Evolutionary conservation across 2,113 vertebrate species (phyloP).

Genomic region (Pandion haliaetus): DNA sequence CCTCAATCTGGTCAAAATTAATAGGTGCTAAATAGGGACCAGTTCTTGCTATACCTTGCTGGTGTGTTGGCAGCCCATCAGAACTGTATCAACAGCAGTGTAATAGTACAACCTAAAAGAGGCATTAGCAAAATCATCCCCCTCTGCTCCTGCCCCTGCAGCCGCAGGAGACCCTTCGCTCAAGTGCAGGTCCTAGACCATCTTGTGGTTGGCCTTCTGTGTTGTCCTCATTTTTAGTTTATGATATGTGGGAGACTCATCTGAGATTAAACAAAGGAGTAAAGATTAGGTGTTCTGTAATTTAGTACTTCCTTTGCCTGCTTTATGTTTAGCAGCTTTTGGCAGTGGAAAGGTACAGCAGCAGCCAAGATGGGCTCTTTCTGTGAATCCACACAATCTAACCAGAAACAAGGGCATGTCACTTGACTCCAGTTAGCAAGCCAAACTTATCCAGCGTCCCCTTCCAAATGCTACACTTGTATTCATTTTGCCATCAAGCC

Average conservation of each 20-base stretch:
- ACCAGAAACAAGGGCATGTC: slow-evolving; percentile 1
- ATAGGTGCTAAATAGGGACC: neutral
- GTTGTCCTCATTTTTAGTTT: neutral
- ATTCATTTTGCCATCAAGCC: slow-evolving; percentile 44
- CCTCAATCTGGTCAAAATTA: neutral
- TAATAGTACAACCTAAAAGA: neutral
- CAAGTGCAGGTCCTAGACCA: neutral
- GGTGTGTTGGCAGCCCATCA: neutral
- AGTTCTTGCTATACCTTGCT: neutral
- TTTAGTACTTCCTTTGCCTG: slow-evolving; percentile 58
- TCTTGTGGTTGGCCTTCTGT: neutral
- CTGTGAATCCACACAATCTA: neutral
- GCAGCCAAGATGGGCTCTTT: slow-evolving; percentile 38
- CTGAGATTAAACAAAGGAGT: slow-evolving; percentile 47
- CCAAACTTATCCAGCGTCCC: neutral
- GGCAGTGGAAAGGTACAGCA: slow-evolving; percentile 27
- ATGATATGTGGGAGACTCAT: slow-evolving; percentile 37
- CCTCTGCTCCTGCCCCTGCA: neutral
- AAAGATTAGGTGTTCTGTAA: slow-evolving; percentile 60
- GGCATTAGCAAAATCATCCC: neutral
- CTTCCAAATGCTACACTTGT: slow-evolving; percentile 18
- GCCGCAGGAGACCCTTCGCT: neutral
- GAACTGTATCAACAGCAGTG: neutral
- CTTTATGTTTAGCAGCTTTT: slow-evolving; percentile 33
- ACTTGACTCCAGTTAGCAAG: slow-evolving; percentile 3